phyloP scores from a whole-genome alignment of 2,888 invertebrate species.

The Stratiomys singularior region DNA sequence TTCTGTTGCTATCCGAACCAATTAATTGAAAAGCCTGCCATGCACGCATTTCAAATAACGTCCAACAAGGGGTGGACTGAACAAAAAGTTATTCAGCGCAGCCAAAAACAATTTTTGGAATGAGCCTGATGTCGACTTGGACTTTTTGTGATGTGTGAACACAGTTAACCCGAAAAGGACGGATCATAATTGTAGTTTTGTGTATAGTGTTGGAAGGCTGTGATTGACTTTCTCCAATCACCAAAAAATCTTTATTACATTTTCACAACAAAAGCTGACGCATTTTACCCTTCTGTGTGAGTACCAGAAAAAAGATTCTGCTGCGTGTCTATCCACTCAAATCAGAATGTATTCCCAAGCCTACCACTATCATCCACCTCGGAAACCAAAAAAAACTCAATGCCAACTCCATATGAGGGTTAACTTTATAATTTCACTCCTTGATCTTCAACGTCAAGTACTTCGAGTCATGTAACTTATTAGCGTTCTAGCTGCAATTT shows the following conservation, averaged over 20 bases:
- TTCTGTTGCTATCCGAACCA: not conserved
- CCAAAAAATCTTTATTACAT: not conserved
- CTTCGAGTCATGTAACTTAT: constrained; percentile 20
- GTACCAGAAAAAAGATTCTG: no score
- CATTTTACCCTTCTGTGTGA: no score
- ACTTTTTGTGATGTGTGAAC: not conserved
- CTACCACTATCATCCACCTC: no score
- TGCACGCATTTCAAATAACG: constrained; percentile 3
- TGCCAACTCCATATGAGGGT: not conserved
- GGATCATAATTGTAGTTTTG: no score
- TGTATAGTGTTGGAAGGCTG: no score
- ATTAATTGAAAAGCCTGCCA: constrained; percentile 30
- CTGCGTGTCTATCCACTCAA: no score
- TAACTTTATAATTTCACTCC: no score
- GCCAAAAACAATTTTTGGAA: not conserved
- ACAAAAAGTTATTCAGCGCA: no score
- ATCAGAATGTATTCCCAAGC: no score
- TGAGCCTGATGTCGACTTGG: not conserved
- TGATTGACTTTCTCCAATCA: no score
- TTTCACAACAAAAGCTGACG: not conserved
- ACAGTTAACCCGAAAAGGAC: not conserved
- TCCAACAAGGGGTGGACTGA: no score
- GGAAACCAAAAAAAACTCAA: no score
- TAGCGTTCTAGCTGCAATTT: constrained; percentile 4
- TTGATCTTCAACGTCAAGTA: not conserved